Evolutionary conservation across 2,113 vertebrate species (phyloP).

Genomic region (Cacatua alba): DNA sequence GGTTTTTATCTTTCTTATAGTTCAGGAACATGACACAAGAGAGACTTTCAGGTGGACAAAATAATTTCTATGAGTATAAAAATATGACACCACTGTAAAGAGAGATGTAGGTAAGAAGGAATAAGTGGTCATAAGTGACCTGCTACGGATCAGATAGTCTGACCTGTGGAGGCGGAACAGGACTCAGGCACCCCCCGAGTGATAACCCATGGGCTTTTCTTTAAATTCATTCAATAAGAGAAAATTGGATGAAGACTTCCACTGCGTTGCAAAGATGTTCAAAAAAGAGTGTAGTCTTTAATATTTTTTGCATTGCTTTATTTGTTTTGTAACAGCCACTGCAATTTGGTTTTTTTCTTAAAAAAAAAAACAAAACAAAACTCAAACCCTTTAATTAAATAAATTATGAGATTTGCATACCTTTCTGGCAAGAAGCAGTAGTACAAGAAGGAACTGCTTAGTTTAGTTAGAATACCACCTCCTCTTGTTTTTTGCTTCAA

Average conservation of each 20-base stretch:
- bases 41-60: not conserved
- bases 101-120: not conserved
- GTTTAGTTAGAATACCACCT: not conserved
- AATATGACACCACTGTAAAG: not conserved
- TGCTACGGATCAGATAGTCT: not conserved
- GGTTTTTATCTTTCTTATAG: not conserved
- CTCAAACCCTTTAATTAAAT: not conserved
- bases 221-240: not conserved
- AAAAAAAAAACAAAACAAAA: too few species aligned
- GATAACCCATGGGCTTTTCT: not conserved
- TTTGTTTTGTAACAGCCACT: not conserved
- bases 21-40: not conserved
- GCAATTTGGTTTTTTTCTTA: not conserved
- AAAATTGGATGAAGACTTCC: not conserved
- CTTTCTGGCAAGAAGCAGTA: not conserved
- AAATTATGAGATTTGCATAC: not conserved
- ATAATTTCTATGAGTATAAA: fast-evolving
- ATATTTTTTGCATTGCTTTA: not conserved
- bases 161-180: not conserved
- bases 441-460: not conserved
- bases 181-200: not conserved
- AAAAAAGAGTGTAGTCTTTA: not conserved
- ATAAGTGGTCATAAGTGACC: not conserved
- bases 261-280: not conserved
- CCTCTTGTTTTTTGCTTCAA: not conserved